Evolutionary conservation across 2,888 invertebrate genomes (phyloP).

Genomic region (Drosophila quasianomalipes): DNA sequence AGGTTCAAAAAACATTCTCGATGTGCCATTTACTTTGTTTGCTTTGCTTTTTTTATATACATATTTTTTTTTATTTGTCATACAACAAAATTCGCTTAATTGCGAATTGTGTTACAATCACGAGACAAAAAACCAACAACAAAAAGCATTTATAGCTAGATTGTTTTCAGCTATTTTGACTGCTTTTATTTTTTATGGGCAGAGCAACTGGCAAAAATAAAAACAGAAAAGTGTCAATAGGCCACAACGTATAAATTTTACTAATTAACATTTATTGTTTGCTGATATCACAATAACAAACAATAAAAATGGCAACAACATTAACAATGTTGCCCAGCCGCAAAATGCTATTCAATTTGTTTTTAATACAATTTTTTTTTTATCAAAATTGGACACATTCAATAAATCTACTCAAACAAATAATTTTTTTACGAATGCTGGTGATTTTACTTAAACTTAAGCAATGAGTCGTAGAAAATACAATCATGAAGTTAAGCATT

Average conservation of each 20-base stretch:
- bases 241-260: constrained; percentile 69
- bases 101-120: constrained; percentile 54
- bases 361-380: constrained; percentile 60
- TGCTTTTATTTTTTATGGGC: constrained; percentile 51
- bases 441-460: not conserved
- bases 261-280: constrained; percentile 79
- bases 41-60: constrained; percentile 18
- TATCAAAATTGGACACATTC: not conserved
- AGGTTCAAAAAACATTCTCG: constrained; percentile 54
- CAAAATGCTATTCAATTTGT: constrained; percentile 68
- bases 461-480: not conserved
- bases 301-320: constrained; percentile 1
- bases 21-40: constrained; percentile 29
- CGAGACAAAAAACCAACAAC: constrained; percentile 10
- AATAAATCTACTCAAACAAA: not conserved
- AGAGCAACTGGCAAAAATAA: constrained; percentile 41
- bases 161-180: constrained; percentile 43
- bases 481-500: not conserved
- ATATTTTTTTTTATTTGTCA: constrained; percentile 41
- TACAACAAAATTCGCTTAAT: constrained; percentile 56
- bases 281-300: constrained; percentile 54
- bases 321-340: constrained; percentile 27
- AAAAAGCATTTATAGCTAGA: constrained; percentile 37
- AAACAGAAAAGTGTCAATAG: constrained; percentile 67
- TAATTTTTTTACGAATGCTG: not conserved